Percentiles rank a stretch among this genome's conserved stretches.
Evolutionary conservation across 2,797 vertebrate genomes (phyloP).

Genomic region (Artibeus lituratus): DNA sequence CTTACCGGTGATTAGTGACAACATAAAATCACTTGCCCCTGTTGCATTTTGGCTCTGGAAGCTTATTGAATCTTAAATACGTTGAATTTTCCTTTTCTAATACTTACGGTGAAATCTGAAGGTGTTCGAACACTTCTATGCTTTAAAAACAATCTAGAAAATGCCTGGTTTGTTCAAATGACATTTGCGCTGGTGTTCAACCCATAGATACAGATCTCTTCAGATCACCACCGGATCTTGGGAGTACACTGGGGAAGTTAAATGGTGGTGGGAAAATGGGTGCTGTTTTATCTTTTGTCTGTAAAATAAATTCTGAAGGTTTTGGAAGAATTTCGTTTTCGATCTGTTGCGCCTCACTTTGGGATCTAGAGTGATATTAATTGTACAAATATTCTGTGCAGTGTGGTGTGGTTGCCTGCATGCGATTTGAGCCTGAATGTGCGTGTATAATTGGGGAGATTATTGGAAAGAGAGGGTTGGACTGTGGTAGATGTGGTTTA

Average conservation of each 20-base stretch:
- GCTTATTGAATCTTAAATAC: neutral
- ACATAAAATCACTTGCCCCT: neutral
- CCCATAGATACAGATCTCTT: neutral
- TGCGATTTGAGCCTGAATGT: constrained; percentile 47
- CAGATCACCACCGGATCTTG: neutral
- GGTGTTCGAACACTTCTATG: neutral
- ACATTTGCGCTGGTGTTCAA: neutral
- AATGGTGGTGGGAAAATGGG: neutral
- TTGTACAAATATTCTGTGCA: neutral
- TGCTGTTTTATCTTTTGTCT: neutral
- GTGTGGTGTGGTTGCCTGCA: neutral
- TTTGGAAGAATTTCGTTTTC: constrained; percentile 13
- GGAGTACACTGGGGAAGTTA: neutral
- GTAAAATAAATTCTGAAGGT: neutral
- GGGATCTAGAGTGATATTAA: neutral
- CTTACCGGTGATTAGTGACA: neutral
- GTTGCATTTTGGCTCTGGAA: neutral
- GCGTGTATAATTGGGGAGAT: constrained; percentile 51
- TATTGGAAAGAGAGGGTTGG: constrained; percentile 64
- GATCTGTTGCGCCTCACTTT: neutral
- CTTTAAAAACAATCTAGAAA: constrained; percentile 28
- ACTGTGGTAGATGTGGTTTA: constrained; percentile 70
- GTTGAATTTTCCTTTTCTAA: neutral
- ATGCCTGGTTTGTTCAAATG: neutral
- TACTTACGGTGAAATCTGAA: neutral